Conservation (phyloP, 2,888 invertebrate species). For the Omphaloscelis lunosa region DNA sequence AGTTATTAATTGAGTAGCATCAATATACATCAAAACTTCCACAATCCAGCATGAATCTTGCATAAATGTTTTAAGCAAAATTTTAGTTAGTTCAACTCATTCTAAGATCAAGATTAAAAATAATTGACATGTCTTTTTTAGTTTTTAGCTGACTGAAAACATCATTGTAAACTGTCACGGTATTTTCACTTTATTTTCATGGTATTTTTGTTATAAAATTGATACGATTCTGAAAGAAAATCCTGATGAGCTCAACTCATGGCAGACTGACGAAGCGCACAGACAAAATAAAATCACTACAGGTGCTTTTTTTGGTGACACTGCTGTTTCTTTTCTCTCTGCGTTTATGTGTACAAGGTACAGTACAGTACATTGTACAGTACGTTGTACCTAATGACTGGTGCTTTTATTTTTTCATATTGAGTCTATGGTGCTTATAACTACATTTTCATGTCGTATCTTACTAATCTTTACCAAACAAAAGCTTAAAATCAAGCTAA, state of each 20-base stretch:
- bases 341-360: not conserved
- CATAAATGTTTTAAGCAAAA: too few relatives aligned
- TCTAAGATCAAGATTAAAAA: not conserved
- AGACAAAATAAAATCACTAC: slow-evolving; percentile 46
- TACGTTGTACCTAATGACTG: not conserved
- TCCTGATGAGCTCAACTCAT: slow-evolving; percentile 13
- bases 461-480: too few relatives aligned
- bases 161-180: not conserved
- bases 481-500: too few relatives aligned
- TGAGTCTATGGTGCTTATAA: too few relatives aligned
- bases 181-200: not conserved
- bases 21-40: not conserved
- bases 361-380: not conserved
- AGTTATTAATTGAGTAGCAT: not conserved
- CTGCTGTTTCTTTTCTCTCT: not conserved
- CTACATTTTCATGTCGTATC: too few relatives aligned
- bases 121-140: too few relatives aligned
- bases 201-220: slow-evolving; percentile 15
- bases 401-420: too few relatives aligned
- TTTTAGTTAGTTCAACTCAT: too few relatives aligned
- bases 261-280: slow-evolving; percentile 13
- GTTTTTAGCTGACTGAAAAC: too few relatives aligned
- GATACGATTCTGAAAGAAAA: slow-evolving; percentile 21
- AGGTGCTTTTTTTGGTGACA: slow-evolving; percentile 25
- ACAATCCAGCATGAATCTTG: not conserved